Conservation (phyloP, 1,140 invertebrate species). For the Melanaphis sacchari region DNA sequence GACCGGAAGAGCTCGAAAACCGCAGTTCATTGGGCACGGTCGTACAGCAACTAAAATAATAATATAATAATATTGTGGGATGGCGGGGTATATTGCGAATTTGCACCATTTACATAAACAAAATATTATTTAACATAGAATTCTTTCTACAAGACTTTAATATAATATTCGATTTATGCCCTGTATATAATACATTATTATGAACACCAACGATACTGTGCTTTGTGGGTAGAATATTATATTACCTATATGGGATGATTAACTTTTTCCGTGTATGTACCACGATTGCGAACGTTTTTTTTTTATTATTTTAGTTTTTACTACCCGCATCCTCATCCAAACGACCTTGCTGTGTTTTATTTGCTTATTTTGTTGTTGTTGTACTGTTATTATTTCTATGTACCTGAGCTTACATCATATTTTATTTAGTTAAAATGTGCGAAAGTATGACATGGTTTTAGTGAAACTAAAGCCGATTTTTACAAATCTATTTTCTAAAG, state of each 20-base stretch:
- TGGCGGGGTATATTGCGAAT: not conserved
- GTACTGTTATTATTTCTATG: not conserved
- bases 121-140: not conserved
- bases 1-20: not conserved
- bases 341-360: not conserved
- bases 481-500: not conserved
- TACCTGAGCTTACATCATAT: too few relatives aligned
- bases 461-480: not conserved
- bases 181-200: too few relatives aligned
- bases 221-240: too few relatives aligned
- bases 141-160: too few relatives aligned
- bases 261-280: not conserved
- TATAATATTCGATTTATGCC: too few relatives aligned
- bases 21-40: not conserved
- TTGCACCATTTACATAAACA: not conserved
- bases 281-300: not conserved
- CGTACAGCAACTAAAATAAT: not conserved
- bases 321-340: not conserved
- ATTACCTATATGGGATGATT: not conserved
- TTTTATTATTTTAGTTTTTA: too few relatives aligned
- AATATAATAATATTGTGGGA: not conserved
- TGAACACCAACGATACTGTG: too few relatives aligned
- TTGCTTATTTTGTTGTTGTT: not conserved
- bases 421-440: not conserved
- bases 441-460: not conserved